Conservation (phyloP, 2,888 invertebrate genomes). For the Magallana nippona region DNA sequence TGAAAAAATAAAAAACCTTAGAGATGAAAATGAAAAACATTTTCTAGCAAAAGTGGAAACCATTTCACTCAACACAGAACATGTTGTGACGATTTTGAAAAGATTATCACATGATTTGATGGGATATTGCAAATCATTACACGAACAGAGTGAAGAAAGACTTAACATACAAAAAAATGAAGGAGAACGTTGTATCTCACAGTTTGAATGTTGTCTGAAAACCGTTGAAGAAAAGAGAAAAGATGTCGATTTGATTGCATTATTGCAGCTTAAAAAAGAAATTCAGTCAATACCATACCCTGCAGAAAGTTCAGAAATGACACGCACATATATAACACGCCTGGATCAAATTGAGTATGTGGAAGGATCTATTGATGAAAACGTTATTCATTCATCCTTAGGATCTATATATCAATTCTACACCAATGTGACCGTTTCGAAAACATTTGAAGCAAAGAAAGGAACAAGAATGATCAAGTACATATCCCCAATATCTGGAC, state of each 20-base stretch:
- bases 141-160: background rate
- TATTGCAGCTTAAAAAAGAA: constrained; percentile 6
- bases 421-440: background rate
- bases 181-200: background rate
- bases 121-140: background rate
- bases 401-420: background rate
- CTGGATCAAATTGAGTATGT: background rate
- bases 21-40: background rate
- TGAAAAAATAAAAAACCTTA: background rate
- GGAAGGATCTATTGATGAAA: background rate
- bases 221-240: background rate
- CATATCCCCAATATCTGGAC: background rate
- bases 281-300: background rate
- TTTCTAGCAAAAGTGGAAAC: background rate
- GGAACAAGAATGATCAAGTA: constrained; percentile 7
- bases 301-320: background rate
- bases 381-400: background rate
- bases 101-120: background rate
- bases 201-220: background rate
- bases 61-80: background rate
- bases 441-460: constrained; percentile 12
- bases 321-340: background rate
- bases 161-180: background rate
- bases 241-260: background rate
- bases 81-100: background rate